These are phyloP conservation scores for Rhinolophus ferrumequinum DNA, from an alignment of 2,113 vertebrate species.

Conservation along the genomic window DNA sequence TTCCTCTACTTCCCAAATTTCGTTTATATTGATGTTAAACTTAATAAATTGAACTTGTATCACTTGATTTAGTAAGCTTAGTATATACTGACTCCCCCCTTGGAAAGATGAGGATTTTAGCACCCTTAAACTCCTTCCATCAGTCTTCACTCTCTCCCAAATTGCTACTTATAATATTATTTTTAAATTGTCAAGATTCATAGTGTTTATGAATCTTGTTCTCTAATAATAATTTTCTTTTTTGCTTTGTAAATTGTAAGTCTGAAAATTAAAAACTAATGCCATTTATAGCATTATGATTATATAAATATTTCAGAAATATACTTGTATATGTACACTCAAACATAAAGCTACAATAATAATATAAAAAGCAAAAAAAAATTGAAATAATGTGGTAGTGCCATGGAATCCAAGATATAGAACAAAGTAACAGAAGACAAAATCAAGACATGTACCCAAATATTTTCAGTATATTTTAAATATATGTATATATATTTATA, in stretches of 20 bases:
- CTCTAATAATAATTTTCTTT: not conserved
- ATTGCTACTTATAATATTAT: not conserved
- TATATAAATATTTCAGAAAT: not conserved
- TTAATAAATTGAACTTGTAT: not conserved
- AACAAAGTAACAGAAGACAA: not conserved
- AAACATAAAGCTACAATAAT: not conserved
- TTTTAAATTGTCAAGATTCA: constrained; percentile 49
- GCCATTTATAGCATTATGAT: not conserved
- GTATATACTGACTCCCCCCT: not conserved
- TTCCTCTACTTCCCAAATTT: not conserved
- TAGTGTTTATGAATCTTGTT: not conserved
- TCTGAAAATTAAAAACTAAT: not conserved
- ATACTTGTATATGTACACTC: not conserved
- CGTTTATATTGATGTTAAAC: not conserved
- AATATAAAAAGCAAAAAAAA: constrained; percentile 32
- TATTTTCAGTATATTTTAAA: constrained; percentile 3
- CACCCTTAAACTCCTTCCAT: not conserved
- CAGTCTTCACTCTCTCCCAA: not conserved
- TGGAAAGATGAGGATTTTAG: not conserved
- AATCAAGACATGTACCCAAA: not conserved
- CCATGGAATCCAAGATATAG: not conserved
- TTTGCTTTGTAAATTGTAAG: not conserved
- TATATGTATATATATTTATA: not conserved
- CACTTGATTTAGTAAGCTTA: not conserved
- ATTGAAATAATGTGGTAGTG: not conserved